A percentile compares a stretch with the other conserved stretches of the same genome.
Conservation (phyloP, 2,113 vertebrate genomes). For the Ceyx margarethae region DNA sequence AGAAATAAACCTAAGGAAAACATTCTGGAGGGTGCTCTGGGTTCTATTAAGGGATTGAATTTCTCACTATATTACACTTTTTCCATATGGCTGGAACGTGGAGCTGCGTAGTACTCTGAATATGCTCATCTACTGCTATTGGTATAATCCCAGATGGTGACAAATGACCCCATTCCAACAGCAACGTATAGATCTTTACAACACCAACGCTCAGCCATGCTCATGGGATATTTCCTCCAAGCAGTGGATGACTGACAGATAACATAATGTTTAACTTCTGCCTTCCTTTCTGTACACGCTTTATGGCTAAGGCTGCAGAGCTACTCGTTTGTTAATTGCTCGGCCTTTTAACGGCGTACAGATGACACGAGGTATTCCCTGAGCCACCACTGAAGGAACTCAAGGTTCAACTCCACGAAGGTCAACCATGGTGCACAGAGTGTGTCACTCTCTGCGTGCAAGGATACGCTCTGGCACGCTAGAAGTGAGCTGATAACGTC, state of each 20-base stretch:
- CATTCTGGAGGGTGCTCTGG: constrained; percentile 56
- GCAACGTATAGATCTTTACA: constrained; percentile 27
- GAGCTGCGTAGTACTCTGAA: constrained; percentile 4
- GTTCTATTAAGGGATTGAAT: constrained; percentile 65
- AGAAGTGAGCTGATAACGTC: constrained; percentile 58
- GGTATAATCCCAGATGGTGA: constrained; percentile 55
- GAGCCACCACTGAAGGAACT: not conserved
- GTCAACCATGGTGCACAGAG: not conserved
- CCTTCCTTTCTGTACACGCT: not conserved
- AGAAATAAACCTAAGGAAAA: constrained; percentile 56
- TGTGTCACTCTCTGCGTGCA: not conserved
- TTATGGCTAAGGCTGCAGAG: not conserved
- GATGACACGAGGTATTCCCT: constrained; percentile 38
- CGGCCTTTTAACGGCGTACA: not conserved
- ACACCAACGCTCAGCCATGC: not conserved
- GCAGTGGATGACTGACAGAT: constrained; percentile 50
- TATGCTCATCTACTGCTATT: not conserved
- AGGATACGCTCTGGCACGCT: constrained; percentile 49
- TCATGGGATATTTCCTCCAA: constrained; percentile 47
- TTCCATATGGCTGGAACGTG: constrained; percentile 50
- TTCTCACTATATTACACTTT: constrained; percentile 57
- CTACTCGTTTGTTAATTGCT: not conserved
- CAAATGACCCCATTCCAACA: constrained; percentile 61
- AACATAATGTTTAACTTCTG: constrained; percentile 43
- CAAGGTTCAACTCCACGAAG: not conserved